These are phyloP conservation scores for Cephus spinipes DNA, from an alignment of 2,888 invertebrate genomes.

Conservation along the genomic window DNA sequence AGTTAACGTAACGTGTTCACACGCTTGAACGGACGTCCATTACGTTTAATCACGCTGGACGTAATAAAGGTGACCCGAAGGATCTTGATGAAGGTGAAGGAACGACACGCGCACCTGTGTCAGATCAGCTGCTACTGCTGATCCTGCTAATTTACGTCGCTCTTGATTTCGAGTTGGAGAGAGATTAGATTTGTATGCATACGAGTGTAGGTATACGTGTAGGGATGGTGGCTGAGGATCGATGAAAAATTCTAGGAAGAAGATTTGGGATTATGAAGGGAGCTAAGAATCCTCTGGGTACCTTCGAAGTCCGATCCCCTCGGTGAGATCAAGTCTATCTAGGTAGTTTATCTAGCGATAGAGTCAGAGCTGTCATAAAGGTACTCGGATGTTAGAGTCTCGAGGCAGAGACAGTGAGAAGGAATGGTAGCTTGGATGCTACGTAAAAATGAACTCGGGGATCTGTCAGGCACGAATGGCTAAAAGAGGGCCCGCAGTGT, in stretches of 20 bases:
- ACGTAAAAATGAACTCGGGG: not conserved
- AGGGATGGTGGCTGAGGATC: not conserved
- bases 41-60: slow-evolving; percentile 43
- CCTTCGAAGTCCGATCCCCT: not conserved
- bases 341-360: slow-evolving; percentile 5
- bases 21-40: slow-evolving; percentile 37
- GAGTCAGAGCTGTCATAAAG: slow-evolving; percentile 3
- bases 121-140: not conserved
- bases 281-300: not conserved
- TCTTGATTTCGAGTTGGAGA: not conserved
- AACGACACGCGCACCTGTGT: not conserved
- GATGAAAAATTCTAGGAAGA: not conserved
- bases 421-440: not conserved
- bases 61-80: slow-evolving; percentile 38
- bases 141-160: not conserved
- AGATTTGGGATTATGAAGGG: not conserved
- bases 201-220: not conserved
- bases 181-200: not conserved
- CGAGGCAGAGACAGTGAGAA: not conserved
- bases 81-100: not conserved
- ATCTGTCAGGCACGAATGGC: not conserved
- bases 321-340: not conserved
- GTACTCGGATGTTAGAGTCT: not conserved
- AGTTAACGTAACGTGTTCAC: slow-evolving; percentile 40
- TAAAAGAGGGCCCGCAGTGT: not conserved